Percentiles rank a stretch among this genome's conserved stretches.
phyloP scores from a whole-genome alignment of 2,888 invertebrate species.

The Pristionchus japonicus region DNA sequence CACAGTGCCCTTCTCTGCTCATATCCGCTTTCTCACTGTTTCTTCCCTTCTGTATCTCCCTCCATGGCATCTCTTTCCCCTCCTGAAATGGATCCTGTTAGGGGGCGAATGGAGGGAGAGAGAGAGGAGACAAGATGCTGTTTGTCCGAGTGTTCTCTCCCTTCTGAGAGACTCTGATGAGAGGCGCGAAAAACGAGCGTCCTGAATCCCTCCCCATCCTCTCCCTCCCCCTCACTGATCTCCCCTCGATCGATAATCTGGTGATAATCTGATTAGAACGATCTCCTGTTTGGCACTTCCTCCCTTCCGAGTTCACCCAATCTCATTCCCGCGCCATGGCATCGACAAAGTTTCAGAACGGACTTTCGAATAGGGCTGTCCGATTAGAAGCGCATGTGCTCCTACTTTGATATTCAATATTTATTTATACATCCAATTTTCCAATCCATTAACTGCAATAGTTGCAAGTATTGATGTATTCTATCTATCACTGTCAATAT shows the following conservation, averaged over 20 bases:
- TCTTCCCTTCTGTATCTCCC: not conserved
- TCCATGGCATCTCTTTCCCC: not conserved
- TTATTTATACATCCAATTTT: not conserved
- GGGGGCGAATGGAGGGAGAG: not conserved
- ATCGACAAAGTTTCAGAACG: not conserved
- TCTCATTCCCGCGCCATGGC: not conserved
- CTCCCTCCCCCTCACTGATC: not conserved
- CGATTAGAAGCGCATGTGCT: not conserved
- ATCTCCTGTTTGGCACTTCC: not conserved
- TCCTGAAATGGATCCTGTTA: constrained; percentile 37
- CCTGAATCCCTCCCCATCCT: not conserved
- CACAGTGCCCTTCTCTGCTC: not conserved
- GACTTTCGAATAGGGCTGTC: not conserved
- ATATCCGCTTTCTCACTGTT: not conserved
- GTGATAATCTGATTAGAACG: constrained; percentile 32
- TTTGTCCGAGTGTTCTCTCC: constrained; percentile 34
- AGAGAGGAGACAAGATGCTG: constrained; percentile 20
- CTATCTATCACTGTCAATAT: too few relatives aligned
- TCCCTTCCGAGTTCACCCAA: not conserved
- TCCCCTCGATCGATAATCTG: constrained; percentile 29
- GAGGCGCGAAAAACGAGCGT: constrained; percentile 28
- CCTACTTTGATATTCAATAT: not conserved
- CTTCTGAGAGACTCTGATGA: not conserved
- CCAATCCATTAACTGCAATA: too few relatives aligned
- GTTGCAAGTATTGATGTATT: too few relatives aligned